Percentiles rank a stretch among this genome's conserved stretches.
Conservation (phyloP, 2,888 invertebrate species). For the Pristionchus mayeri region DNA sequence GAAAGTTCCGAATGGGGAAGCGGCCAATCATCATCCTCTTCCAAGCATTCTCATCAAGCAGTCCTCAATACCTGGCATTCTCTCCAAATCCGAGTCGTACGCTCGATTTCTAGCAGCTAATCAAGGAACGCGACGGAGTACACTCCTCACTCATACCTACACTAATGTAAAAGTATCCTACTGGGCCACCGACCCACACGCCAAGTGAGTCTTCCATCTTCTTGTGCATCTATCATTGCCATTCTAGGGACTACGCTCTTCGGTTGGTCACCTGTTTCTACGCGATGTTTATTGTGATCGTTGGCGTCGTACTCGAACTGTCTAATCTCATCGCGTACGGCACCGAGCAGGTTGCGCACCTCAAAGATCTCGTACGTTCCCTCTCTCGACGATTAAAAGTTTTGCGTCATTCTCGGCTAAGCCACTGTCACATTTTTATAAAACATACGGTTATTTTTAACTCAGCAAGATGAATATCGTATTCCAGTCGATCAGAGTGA, state of each 20-base stretch:
- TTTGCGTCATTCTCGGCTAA: neutral
- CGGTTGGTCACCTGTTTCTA: constrained; percentile 66
- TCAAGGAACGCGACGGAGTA: constrained; percentile 19
- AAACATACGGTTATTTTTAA: neutral
- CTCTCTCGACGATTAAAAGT: neutral
- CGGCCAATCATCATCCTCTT: neutral
- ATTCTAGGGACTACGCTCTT: constrained; percentile 54
- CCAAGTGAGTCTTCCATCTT: neutral
- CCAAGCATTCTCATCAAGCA: constrained; percentile 13
- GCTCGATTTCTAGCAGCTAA: constrained; percentile 18
- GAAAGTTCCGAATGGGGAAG: neutral
- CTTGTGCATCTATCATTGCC: neutral
- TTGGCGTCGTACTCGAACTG: constrained; percentile 62
- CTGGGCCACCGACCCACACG: constrained; percentile 35
- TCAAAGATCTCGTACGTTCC: constrained; percentile 60
- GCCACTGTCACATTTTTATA: neutral
- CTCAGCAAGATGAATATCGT: neutral
- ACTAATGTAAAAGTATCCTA: constrained; percentile 48
- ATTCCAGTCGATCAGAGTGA: neutral
- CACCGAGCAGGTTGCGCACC: constrained; percentile 51
- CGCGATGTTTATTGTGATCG: constrained; percentile 65
- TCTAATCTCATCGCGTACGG: constrained; percentile 60
- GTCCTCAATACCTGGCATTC: neutral
- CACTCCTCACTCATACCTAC: constrained; percentile 45
- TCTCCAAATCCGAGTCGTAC: constrained; percentile 24